Evolutionary conservation across 1,140 invertebrate genomes (phyloP), one percentile per base, ranked within the genome.

Genomic region (Drosophila novamexicana): DNA sequence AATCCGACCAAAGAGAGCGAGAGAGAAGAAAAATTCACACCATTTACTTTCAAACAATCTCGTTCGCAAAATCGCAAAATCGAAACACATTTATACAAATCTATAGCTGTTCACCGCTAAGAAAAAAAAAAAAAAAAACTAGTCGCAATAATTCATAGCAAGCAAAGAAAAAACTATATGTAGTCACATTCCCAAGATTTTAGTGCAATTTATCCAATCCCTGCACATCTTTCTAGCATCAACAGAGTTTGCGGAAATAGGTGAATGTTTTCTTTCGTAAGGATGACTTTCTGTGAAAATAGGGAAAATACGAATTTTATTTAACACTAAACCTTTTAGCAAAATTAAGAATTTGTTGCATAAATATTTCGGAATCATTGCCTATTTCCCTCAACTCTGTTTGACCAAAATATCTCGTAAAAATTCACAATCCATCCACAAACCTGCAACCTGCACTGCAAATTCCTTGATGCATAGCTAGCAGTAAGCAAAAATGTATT

Each of bases 21-120:
- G 77, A 91, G 86, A 90, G 88, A 91, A 90, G 82, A 90, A 90
- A 91, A 79, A 80, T 79, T 68, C 82, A 85, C 75, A 67, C 73
- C 85, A 89, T 85, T 90, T 90, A 44, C 57, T 65, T 75, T 69
- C 75, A 77, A 74, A 75, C 42, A 68, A 75, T 64, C 56, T 81
- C 76, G 75, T 81, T 86, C 83, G 67, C 75, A 88, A 86, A 45
- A 50, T 75, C 45, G 66, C 59, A 58, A 79, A 75, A 61, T 62
- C 56, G 9, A 82, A 69, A 65, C 36, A 52, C 7, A 18, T 53
- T 37, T 53, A 32, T 9, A 67, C 16, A 72, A 52, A 71, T 50
- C 59, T 45, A 59, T 79, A 82, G 71, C 76, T 66, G 18, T 66
- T 73, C 73, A 80, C 56, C 61, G 73, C 61, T 50, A 75, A 73